Evolutionary conservation across 2,888 invertebrate species (phyloP), one percentile per base, ranked within the genome.

Genomic region (Microctonus aethiopoides): DNA sequence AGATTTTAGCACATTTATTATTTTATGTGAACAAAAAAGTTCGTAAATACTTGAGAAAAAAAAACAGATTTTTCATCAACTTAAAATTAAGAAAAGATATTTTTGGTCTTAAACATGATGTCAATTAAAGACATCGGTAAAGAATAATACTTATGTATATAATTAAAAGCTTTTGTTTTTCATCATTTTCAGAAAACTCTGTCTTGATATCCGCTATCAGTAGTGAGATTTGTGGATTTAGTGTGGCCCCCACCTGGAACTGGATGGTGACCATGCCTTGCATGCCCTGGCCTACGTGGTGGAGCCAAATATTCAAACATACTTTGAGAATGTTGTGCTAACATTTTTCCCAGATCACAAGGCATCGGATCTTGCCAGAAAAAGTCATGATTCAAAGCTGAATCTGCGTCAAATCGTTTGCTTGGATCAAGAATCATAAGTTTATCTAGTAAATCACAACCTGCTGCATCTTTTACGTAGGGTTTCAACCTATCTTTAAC

Each of bases 331-430:
- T 94, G 93, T 80, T 95, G 94, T 0, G 94, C 95, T 74, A 97
- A 87, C 96, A 96, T 97, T 87, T 94, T 94, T 65, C 91, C 93
- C 41, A 95, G 88, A 83, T 95, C 95, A 82, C 93, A 92, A 0
- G 98, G 97, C 93, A 96, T 94, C 0, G 98, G 98, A 84, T 97
- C 96, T 9, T 93, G 94, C 96, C 96, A 98, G 88, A 98, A 99
- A 89, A 98, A 98, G 85, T 97, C 96, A 84, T 98, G 97, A 87
- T 97, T 96, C 1, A 98, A 86, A 0, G 97, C 96, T 0, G 93
- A 92, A 83, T 98, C 97, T 0, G 96, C 92, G 83, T 96, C 95
- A 67, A 90, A 89, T 61, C 96, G 87, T 83, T 95, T 95, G 0
- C 92, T 39, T 10, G 98, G 98, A 86, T 98, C 96, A 61, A 98